A percentile compares a stretch with the other conserved stretches of the same genome.
phyloP scores from a whole-genome alignment of 92 coral and sea anemone genomes.

The Zoanthus sansibaricus region DNA sequence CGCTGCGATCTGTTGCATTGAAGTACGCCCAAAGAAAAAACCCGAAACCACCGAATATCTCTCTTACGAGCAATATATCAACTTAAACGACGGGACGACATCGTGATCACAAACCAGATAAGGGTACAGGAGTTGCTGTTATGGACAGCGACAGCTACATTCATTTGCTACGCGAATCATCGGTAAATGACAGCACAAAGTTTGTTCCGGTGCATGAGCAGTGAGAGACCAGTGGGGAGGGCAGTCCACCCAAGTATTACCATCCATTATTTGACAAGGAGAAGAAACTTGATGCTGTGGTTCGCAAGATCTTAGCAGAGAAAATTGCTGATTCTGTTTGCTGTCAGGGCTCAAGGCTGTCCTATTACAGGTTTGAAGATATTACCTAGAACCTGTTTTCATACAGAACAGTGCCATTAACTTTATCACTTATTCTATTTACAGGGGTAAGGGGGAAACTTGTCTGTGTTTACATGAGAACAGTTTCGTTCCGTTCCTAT shows the following conservation, averaged over 20 bases:
- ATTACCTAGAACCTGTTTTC: no score
- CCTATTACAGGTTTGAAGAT: no score
- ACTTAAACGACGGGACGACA: neutral
- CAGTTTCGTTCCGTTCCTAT: no score
- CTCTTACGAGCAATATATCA: no score
- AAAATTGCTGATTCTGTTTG: conserved; percentile 9
- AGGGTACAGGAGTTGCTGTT: neutral
- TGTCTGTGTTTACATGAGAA: no score
- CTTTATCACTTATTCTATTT: no score
- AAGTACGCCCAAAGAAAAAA: no score
- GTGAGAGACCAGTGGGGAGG: conserved; percentile 18
- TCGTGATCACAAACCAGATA: neutral
- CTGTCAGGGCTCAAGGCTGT: conserved; percentile 15
- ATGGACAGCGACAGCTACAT: neutral
- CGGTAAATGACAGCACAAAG: neutral
- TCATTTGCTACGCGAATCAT: neutral
- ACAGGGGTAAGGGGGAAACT: no score
- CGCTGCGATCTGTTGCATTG: no score
- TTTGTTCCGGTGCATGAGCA: neutral
- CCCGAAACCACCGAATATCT: no score
- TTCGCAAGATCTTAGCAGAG: conserved; percentile 12
- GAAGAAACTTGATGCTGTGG: conserved; percentile 17
- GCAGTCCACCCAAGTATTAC: conserved; percentile 15
- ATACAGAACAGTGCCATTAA: no score
- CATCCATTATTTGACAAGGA: conserved; percentile 37